Evolutionary conservation across 2,888 invertebrate genomes (phyloP).

Genomic region (Rotaria macrura): DNA sequence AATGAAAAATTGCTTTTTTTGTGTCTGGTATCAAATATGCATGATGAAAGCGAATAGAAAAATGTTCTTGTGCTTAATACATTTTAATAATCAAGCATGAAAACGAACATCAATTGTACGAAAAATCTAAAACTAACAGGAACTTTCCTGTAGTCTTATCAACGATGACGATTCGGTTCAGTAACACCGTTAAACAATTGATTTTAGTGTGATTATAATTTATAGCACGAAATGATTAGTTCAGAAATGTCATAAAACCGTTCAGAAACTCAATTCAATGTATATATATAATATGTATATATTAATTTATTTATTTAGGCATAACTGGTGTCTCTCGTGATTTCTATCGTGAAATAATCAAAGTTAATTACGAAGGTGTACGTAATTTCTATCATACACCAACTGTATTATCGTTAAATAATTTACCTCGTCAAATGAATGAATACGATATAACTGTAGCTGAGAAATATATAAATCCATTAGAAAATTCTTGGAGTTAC

Average conservation of each 20-base stretch:
- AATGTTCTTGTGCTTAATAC: not conserved
- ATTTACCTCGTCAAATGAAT: constrained; percentile 68
- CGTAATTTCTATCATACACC: constrained; percentile 84
- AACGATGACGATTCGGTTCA: not conserved
- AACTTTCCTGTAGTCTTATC: not conserved
- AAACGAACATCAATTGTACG: not conserved
- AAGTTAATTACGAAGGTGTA: constrained; percentile 55
- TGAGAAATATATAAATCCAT: constrained; percentile 76
- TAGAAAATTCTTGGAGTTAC: constrained; percentile 77
- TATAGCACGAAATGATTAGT: too few species aligned
- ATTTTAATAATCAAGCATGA: not conserved
- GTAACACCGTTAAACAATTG: too few species aligned
- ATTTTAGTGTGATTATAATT: too few species aligned
- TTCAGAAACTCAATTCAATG: too few species aligned
- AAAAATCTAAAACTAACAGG: not conserved
- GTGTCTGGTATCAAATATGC: not conserved
- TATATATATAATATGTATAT: too few species aligned
- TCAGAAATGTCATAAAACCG: too few species aligned
- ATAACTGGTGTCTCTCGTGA: constrained; percentile 10
- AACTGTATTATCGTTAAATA: constrained; percentile 66
- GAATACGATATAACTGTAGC: constrained; percentile 90
- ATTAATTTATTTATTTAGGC: not conserved
- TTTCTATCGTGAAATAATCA: constrained; percentile 22
- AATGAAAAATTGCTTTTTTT: not conserved
- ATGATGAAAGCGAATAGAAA: not conserved